These are phyloP conservation scores for Chloroceryle amazona DNA, from an alignment of 2,797 vertebrate species.

Conservation along the genomic window DNA sequence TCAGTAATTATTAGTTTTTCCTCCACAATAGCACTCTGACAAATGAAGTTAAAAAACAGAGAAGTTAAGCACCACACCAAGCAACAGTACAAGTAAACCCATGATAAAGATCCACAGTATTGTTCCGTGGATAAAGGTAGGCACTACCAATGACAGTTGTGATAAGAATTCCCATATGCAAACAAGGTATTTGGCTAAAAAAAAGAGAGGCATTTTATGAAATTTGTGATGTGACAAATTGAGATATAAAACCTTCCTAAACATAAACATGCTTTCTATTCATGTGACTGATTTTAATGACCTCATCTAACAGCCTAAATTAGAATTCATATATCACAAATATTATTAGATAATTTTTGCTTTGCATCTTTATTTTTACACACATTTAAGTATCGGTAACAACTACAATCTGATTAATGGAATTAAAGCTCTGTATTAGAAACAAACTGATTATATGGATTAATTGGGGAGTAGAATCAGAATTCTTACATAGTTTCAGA, in stretches of 20 bases:
- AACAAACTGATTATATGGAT: neutral
- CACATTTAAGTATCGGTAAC: neutral
- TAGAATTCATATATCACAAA: neutral
- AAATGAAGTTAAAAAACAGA: neutral
- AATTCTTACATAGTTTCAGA: neutral
- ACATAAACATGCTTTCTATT: neutral
- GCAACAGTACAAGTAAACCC: neutral
- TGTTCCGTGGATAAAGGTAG: neutral
- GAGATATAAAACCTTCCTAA: neutral
- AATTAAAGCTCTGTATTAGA: neutral
- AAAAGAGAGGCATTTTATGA: neutral
- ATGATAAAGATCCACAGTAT: neutral
- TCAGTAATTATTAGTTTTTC: neutral
- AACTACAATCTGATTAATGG: neutral
- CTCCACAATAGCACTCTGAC: neutral
- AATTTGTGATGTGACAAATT: neutral
- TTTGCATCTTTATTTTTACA: neutral
- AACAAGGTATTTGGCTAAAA: neutral
- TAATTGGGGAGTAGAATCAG: rapidly evolving
- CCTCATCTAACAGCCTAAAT: neutral
- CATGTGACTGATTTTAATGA: neutral
- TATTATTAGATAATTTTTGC: neutral
- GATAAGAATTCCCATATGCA: neutral
- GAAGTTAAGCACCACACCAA: neutral
- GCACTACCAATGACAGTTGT: neutral